A percentile compares a stretch with the other conserved stretches of the same genome.
Evolutionary conservation across 2,888 invertebrate genomes (phyloP).

Genomic region (Loripinus fragilis): DNA sequence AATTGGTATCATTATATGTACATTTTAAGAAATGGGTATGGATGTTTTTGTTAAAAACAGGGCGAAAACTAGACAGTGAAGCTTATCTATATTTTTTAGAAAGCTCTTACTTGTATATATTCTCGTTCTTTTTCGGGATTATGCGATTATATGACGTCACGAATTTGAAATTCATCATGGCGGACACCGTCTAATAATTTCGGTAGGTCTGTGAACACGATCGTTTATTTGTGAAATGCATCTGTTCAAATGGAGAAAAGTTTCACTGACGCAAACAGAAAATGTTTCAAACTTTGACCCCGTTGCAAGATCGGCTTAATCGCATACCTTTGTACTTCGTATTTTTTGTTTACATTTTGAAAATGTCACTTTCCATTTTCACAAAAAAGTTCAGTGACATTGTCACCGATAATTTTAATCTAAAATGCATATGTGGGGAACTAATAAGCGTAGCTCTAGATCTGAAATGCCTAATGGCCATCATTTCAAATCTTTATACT

Average conservation of each 20-base stretch:
- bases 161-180: conserved; percentile 77
- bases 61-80: too few species aligned
- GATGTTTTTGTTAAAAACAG: too few species aligned
- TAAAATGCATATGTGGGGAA: too few species aligned
- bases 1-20: too few species aligned
- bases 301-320: not conserved
- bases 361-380: conserved; percentile 7
- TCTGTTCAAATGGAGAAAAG: not conserved
- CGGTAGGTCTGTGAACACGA: conserved; percentile 57
- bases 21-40: too few species aligned
- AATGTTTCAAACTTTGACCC: not conserved
- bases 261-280: not conserved
- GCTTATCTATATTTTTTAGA: too few species aligned
- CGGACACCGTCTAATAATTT: conserved; percentile 56
- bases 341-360: not conserved
- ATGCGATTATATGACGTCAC: conserved; percentile 65
- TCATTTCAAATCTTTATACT: too few species aligned
- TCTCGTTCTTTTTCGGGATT: not conserved
- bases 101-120: too few species aligned
- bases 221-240: not conserved
- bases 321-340: not conserved
- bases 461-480: too few species aligned
- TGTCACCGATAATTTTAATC: too few species aligned
- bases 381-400: too few species aligned
- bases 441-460: too few species aligned